Evolutionary conservation across 2,888 invertebrate genomes (phyloP).

Genomic region (Lepidocyrtoides sp.): DNA sequence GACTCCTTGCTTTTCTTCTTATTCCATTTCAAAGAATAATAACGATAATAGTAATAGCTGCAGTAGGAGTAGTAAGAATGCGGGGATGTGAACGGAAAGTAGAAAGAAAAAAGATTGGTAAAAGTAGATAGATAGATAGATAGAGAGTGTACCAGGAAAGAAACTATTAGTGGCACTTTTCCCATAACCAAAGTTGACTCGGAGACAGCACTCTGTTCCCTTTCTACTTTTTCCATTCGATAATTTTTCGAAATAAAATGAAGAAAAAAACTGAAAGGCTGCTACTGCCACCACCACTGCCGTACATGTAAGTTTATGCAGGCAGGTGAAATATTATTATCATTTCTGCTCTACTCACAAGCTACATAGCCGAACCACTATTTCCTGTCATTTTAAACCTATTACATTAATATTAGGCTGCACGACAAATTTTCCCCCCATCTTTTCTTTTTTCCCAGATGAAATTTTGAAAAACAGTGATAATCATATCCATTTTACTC

Average conservation of each 20-base stretch:
- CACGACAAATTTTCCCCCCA: constrained; percentile 13
- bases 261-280: not conserved
- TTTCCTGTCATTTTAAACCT: constrained; percentile 48
- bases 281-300: no score
- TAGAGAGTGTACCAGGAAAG: not conserved
- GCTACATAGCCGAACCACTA: not conserved
- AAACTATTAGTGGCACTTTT: constrained; percentile 30
- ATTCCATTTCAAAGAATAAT: constrained; percentile 21
- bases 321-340: constrained; percentile 13
- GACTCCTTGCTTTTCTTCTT: not conserved
- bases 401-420: no score
- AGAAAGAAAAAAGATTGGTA: constrained; percentile 4
- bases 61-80: no score
- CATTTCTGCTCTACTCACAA: not conserved
- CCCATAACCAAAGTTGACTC: constrained; percentile 24
- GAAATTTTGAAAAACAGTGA: no score
- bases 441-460: no score
- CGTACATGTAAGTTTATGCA: no score
- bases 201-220: no score
- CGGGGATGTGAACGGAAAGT: not conserved
- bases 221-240: not conserved
- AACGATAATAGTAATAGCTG: no score
- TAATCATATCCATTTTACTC: no score
- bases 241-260: not conserved
- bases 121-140: not conserved